These are phyloP conservation scores for Philaethria dido DNA, from an alignment of 2,888 invertebrate species.

Conservation along the genomic window DNA sequence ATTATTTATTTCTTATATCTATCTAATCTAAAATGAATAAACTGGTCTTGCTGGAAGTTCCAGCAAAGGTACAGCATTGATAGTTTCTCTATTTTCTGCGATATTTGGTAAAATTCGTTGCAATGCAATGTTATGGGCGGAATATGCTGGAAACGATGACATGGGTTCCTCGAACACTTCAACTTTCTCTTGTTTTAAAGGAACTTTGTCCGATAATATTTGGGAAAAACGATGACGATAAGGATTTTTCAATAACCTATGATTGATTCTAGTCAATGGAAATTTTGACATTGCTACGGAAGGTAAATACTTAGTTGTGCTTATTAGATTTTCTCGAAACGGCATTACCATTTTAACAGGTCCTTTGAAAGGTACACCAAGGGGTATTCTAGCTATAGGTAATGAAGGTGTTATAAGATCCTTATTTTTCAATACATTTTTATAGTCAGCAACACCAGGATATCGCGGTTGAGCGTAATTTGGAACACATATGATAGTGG, in stretches of 20 bases:
- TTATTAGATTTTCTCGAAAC: conserved; percentile 17
- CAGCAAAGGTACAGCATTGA: conserved; percentile 17
- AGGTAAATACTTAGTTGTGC: conserved; percentile 32
- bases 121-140: conserved; percentile 30
- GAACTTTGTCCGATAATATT: conserved; percentile 14
- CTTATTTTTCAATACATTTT: conserved; percentile 8
- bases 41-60: conserved; percentile 30
- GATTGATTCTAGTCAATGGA: conserved; percentile 6
- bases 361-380: conserved; percentile 15
- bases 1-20: conserved; percentile 13
- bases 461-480: conserved; percentile 10
- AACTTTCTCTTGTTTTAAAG: conserved; percentile 1
- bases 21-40: background rate
- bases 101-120: conserved; percentile 32
- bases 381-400: conserved; percentile 26
- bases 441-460: conserved; percentile 5
- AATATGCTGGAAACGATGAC: conserved; percentile 32
- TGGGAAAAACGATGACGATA: conserved; percentile 8
- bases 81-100: background rate
- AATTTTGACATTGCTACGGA: conserved; percentile 25
- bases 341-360: conserved; percentile 28
- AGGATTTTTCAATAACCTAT: background rate
- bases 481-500: conserved; percentile 18
- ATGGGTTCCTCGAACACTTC: conserved; percentile 11
- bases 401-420: background rate